phyloP scores from a whole-genome alignment of 1,140 invertebrate species.

The Argopecten irradians region DNA sequence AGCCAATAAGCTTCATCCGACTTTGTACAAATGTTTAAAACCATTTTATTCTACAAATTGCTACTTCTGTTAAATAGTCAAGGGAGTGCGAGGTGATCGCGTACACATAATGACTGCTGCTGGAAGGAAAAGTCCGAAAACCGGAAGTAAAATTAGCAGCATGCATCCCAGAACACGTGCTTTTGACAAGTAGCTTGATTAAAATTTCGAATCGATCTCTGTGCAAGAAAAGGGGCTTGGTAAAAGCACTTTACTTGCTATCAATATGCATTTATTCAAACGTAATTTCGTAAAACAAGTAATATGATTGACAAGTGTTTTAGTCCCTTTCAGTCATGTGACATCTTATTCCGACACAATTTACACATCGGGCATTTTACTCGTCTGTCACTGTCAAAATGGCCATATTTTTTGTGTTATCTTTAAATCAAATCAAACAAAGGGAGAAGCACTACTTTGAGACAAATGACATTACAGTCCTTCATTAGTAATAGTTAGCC shows the following conservation, averaged over 20 bases:
- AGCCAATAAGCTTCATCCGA: not conserved
- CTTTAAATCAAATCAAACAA: not conserved
- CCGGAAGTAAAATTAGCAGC: not conserved
- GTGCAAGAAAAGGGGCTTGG: not conserved
- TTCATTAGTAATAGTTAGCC: not conserved
- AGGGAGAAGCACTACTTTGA: not conserved
- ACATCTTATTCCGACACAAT: not conserved
- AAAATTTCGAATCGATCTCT: not conserved
- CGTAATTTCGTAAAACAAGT: not conserved
- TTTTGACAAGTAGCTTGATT: slow-evolving; percentile 4
- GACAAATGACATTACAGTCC: not conserved
- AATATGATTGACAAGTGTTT: not conserved
- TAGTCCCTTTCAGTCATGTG: not conserved
- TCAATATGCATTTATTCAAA: not conserved
- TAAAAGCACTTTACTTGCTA: not conserved
- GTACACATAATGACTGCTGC: not conserved
- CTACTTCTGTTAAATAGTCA: slow-evolving; percentile 6
- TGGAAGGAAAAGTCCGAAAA: not conserved
- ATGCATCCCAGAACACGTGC: not conserved
- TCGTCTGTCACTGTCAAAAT: not conserved
- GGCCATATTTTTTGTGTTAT: not conserved
- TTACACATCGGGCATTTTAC: not conserved
- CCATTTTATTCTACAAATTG: slow-evolving; percentile 23
- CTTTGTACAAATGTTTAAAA: slow-evolving; percentile 12
- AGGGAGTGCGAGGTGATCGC: not conserved